phyloP scores from a whole-genome alignment of 2,797 vertebrate species.

The Enteromius thamalakanensis region DNA sequence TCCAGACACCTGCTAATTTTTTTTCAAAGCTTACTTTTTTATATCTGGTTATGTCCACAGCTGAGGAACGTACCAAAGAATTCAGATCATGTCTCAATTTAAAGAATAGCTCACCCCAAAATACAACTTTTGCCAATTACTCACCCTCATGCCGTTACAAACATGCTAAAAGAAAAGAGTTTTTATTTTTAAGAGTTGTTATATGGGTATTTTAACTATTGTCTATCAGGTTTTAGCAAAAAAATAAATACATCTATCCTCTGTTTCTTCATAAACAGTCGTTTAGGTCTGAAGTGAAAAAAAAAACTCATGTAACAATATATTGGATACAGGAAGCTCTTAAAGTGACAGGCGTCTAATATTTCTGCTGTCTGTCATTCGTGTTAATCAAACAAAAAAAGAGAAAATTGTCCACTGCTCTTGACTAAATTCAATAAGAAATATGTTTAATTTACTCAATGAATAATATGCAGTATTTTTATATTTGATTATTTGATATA shows the following conservation, averaged over 20 bases:
- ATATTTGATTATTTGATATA: too few species aligned
- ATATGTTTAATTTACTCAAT: too few species aligned
- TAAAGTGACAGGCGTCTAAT: background rate
- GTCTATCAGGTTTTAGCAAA: too few species aligned
- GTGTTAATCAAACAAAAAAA: background rate
- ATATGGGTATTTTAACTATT: background rate
- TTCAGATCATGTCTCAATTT: background rate
- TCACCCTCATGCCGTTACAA: background rate
- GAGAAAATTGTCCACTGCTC: background rate
- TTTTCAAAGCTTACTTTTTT: conserved; percentile 1
- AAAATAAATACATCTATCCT: background rate
- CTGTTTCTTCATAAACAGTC: background rate
- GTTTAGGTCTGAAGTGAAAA: background rate
- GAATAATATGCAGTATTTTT: too few species aligned
- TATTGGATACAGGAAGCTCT: background rate
- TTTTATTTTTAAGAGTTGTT: background rate
- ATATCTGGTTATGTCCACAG: background rate
- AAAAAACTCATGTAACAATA: background rate
- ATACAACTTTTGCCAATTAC: background rate
- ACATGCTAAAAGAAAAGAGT: background rate
- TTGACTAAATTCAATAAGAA: too few species aligned
- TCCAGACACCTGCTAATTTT: background rate
- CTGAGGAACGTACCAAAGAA: conserved; percentile 10
- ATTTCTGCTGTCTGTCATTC: background rate
- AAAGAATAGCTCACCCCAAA: background rate